Evolutionary conservation across 2,113 vertebrate species (phyloP).

Genomic region (Datnioides undecimradiatus): DNA sequence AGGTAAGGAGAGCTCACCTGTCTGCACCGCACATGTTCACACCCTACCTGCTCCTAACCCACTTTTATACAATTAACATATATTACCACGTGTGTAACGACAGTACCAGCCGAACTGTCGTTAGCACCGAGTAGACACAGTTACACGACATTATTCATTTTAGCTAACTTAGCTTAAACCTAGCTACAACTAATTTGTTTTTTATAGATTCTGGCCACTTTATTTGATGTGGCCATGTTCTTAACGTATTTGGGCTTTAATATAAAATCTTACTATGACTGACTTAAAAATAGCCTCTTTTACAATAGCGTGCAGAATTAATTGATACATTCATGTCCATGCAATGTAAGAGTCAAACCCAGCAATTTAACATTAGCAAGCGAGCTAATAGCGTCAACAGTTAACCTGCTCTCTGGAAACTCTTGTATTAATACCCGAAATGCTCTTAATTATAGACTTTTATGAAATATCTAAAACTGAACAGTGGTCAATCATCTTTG

Average conservation of each 20-base stretch:
- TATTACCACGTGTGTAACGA: neutral
- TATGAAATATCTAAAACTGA: too few species aligned
- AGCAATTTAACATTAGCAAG: too few species aligned
- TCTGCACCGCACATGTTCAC: constrained; percentile 8
- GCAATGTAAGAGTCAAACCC: neutral
- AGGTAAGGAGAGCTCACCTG: constrained; percentile 72
- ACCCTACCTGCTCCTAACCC: neutral
- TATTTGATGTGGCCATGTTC: neutral
- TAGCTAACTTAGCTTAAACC: neutral
- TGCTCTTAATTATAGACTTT: neutral
- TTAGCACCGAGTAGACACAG: too few species aligned
- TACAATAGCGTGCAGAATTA: neutral
- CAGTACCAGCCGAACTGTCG: neutral
- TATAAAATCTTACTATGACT: too few species aligned
- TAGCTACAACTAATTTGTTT: neutral
- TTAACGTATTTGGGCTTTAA: too few species aligned
- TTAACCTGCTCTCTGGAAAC: neutral
- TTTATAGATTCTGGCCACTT: neutral
- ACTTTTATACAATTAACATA: too few species aligned
- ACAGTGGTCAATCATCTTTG: too few species aligned
- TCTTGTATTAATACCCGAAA: neutral
- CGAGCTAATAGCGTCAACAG: neutral
- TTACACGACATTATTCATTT: too few species aligned
- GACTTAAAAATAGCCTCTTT: neutral
- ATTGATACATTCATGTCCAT: neutral